Percentiles rank a stretch among this genome's conserved stretches.
Evolutionary conservation across 2,113 vertebrate species (phyloP).

Genomic region (Laticauda colubrina): DNA sequence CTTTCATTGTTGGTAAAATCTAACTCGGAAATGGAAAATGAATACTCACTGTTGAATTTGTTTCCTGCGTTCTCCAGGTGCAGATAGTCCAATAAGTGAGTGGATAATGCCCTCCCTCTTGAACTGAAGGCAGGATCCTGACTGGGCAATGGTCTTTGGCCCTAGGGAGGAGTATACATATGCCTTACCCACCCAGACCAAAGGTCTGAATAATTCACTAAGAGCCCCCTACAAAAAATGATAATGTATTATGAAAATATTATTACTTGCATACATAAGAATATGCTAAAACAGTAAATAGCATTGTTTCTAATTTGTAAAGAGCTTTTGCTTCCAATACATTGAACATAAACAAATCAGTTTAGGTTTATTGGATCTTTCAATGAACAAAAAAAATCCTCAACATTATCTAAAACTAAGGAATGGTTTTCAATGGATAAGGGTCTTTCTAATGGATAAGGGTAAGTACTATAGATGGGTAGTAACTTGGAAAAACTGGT

Average conservation of each 20-base stretch:
- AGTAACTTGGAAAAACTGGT: not conserved
- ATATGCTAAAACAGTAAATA: not conserved
- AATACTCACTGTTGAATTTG: constrained; percentile 35
- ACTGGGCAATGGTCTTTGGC: constrained; percentile 24
- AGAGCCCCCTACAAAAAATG: not conserved
- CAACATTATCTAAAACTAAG: not conserved
- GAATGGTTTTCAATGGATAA: not conserved
- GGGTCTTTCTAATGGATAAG: too few relatives aligned
- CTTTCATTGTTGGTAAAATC: not conserved
- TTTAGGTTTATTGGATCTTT: not conserved
- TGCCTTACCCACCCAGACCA: constrained; percentile 36
- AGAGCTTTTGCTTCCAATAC: not conserved
- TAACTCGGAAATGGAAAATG: constrained; percentile 18
- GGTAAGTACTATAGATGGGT: not conserved
- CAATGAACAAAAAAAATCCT: not conserved
- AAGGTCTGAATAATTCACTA: constrained; percentile 25
- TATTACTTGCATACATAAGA: not conserved
- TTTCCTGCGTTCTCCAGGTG: constrained; percentile 13
- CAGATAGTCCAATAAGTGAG: constrained; percentile 30
- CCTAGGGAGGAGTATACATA: constrained; percentile 37
- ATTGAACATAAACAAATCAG: not conserved
- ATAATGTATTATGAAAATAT: not conserved
- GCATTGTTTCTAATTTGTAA: not conserved
- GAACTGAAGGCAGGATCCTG: constrained; percentile 35
- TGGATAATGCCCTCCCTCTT: constrained; percentile 25